Conservation (phyloP, 64 coral and sea anemone species). For the Orbicella faveolata region DNA sequence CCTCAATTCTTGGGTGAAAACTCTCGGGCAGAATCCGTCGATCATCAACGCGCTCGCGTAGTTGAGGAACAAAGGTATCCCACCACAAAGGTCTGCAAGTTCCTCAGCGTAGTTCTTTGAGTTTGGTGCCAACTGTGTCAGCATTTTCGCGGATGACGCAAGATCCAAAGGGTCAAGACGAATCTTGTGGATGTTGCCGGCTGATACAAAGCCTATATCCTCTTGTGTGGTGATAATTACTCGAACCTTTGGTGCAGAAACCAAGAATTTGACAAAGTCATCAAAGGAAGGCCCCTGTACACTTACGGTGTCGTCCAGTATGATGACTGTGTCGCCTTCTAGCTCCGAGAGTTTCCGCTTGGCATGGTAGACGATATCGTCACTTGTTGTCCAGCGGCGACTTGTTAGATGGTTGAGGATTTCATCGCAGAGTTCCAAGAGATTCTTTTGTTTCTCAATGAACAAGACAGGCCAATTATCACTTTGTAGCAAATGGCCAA, state of each 20-base stretch:
- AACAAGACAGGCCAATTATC: not conserved
- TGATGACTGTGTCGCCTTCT: not conserved
- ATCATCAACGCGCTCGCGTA: not conserved
- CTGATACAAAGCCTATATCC: too few relatives aligned
- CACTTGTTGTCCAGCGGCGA: not conserved
- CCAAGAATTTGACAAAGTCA: not conserved
- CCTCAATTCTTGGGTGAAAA: not conserved
- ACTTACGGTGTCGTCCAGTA: slow-evolving; percentile 22
- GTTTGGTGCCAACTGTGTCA: not conserved
- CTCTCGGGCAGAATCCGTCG: not conserved
- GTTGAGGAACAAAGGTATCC: not conserved
- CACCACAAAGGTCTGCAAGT: not conserved
- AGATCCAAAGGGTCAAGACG: not conserved
- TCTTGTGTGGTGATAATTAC: not conserved
- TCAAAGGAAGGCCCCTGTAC: not conserved
- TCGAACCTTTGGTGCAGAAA: not conserved
- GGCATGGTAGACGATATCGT: not conserved
- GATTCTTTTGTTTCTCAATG: not conserved
- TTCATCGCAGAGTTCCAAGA: not conserved
- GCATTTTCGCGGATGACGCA: not conserved
- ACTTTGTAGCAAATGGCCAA: not conserved
- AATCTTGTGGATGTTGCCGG: not conserved
- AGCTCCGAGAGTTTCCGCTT: not conserved
- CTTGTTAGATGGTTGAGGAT: not conserved
- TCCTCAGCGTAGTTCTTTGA: not conserved